Conservation (phyloP, 2,113 vertebrate genomes). For the Ploceus nigricollis region DNA sequence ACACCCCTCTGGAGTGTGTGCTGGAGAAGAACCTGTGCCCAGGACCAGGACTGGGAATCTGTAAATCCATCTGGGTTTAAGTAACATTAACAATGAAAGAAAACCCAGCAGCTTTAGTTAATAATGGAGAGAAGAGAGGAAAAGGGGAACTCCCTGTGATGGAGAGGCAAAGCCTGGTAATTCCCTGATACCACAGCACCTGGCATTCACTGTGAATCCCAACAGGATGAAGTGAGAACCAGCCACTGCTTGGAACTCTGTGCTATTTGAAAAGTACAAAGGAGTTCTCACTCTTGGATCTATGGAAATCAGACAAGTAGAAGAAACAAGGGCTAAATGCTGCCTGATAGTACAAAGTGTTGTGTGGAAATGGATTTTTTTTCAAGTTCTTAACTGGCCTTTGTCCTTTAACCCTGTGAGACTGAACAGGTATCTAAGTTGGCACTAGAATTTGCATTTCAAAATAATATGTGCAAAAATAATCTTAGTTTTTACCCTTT, state of each 20-base stretch:
- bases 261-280: neutral
- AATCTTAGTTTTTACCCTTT: neutral
- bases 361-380: constrained; percentile 15
- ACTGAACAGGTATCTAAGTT: neutral
- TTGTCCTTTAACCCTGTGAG: constrained; percentile 46
- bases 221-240: neutral
- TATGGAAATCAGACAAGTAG: neutral
- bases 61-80: neutral
- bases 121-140: neutral
- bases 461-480: constrained; percentile 46
- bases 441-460: constrained; percentile 57
- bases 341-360: neutral
- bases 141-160: neutral
- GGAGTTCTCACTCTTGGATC: neutral
- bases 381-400: neutral
- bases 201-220: neutral
- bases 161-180: neutral
- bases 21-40: neutral
- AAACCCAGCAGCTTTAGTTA: neutral
- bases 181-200: neutral
- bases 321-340: neutral
- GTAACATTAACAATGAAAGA: neutral
- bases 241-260: accelerated
- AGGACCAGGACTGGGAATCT: neutral
- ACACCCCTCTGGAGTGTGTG: neutral